Evolutionary conservation across 2,113 vertebrate genomes (phyloP), one percentile per base, ranked within the genome.

Genomic region (Paralichthys olivaceus): DNA sequence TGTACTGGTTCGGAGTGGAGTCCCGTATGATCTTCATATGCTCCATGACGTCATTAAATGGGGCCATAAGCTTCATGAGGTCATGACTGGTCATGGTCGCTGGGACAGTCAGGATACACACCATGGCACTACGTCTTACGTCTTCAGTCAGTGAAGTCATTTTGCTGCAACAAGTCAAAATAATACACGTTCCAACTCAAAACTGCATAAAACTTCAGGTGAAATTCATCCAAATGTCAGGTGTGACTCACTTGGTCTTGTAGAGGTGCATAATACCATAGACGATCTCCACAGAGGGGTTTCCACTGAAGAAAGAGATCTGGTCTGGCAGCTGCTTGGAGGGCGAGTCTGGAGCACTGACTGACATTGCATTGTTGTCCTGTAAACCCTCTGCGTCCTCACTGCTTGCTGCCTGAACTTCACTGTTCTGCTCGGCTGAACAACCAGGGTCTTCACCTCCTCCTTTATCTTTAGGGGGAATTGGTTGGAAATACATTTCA

Each of bases 11-110:
- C 0, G 97, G 97, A 47, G 96, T 99, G 54, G 98, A 98, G 90
- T 99, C 98, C 23, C 97, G 92, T 83, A 99, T 99, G 90, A 99
- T 98, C 93, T 99, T 99, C 98, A 99, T 98, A 88, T 99, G 98
- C 90, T 99, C 97, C 14, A 98, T 99, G 26, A 97, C 98, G 1
- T 99, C 98, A 9, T 97, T 97, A 88, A 96, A 98, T 0, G 97
- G 96, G 12, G 97, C 98, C 91, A 99, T 91, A n/a, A 99, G 98
- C 94, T 97, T 98, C 97, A 99, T 98, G 81, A 99, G 97, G 91
- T 99, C 98, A 0, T 99, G 98, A 79, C 97, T 98, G 83, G 97
- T 99, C 98, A 99, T 98, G 15, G 97, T 96, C 7, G 98, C 96
- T 0, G 98, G 98, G 26, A 99, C 98, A 0, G 97, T 97, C 73